Percentiles rank a stretch among this genome's conserved stretches.
Evolutionary conservation across 2,113 vertebrate genomes (phyloP).

Genomic region (Sitta europaea): DNA sequence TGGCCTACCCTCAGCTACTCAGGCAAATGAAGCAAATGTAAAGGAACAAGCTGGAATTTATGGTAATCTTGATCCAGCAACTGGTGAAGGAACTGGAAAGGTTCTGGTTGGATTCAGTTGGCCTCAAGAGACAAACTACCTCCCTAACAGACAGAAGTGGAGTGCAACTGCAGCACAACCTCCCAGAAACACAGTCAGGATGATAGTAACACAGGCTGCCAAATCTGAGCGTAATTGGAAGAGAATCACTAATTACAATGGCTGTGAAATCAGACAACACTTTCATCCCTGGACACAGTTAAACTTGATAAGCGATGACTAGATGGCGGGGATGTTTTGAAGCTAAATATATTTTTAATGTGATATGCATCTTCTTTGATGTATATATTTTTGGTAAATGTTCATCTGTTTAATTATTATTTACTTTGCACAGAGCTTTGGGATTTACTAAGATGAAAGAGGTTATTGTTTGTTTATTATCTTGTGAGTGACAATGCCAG

Average conservation of each 20-base stretch:
- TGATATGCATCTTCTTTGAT: conserved; percentile 25
- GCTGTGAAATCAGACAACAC: conserved; percentile 16
- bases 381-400: conserved; percentile 10
- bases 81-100: background rate
- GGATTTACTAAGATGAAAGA: conserved; percentile 27
- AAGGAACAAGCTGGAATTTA: background rate
- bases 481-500: background rate
- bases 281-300: background rate
- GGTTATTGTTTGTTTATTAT: conserved; percentile 33
- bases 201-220: background rate
- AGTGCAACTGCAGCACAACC: background rate
- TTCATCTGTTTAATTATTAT: conserved; percentile 31
- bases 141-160: background rate
- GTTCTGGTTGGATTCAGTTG: background rate
- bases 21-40: background rate
- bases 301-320: background rate
- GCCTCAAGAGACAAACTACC: background rate
- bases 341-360: conserved; percentile 40
- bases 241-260: conserved; percentile 15
- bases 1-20: background rate
- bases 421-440: conserved; percentile 14
- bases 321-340: background rate
- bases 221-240: conserved; percentile 12
- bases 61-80: background rate
- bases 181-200: background rate